Conservation (phyloP, 2,797 vertebrate genomes). For the Podargus strigoides region DNA sequence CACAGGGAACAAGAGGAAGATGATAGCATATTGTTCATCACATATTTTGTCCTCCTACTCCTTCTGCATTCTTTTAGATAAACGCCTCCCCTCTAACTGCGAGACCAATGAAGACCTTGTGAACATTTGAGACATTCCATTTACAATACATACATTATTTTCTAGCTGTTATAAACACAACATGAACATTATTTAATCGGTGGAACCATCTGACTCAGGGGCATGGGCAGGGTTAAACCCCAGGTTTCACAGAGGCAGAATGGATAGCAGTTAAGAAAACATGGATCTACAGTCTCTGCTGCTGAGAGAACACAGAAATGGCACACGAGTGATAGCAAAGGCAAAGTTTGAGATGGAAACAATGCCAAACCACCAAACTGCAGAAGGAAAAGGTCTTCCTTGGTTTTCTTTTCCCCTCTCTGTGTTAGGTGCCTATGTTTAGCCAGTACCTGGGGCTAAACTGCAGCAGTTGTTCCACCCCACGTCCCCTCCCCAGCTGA, state of each 20-base stretch:
- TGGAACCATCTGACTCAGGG: not conserved
- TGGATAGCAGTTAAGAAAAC: not conserved
- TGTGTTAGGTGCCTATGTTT: too few species aligned
- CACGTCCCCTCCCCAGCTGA: too few species aligned
- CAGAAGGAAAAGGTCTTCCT: not conserved
- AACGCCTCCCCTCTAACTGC: not conserved
- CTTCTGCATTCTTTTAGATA: not conserved
- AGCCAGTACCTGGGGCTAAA: too few species aligned
- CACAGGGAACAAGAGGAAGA: slow-evolving; percentile 47
- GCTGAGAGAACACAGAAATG: not conserved
- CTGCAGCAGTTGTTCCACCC: too few species aligned
- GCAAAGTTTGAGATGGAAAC: not conserved
- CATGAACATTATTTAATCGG: not conserved
- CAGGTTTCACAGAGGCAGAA: not conserved
- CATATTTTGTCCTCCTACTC: not conserved
- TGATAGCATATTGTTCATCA: not conserved
- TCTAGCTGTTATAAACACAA: not conserved
- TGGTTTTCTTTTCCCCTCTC: too few species aligned
- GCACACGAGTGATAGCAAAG: fast-evolving
- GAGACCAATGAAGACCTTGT: not conserved
- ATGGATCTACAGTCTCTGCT: not conserved
- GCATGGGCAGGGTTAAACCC: not conserved
- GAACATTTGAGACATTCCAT: not conserved
- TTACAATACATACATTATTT: not conserved
- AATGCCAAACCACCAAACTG: too few species aligned